A percentile compares a stretch with the other conserved stretches of the same genome.
Evolutionary conservation across 2,888 invertebrate genomes (phyloP).

Genomic region (Agrotis segetum): DNA sequence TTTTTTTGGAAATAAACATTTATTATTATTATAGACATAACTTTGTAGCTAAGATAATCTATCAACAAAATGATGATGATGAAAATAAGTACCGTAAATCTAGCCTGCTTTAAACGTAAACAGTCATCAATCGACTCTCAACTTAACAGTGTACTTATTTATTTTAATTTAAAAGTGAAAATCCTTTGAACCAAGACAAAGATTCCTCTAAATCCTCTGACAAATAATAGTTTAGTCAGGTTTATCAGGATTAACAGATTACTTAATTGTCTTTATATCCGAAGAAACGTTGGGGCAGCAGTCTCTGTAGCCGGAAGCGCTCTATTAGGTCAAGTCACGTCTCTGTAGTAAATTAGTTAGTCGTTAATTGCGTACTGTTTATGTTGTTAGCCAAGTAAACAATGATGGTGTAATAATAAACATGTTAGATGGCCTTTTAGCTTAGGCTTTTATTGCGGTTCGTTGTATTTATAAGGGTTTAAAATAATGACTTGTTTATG

Average conservation of each 20-base stretch:
- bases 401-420: constrained; percentile 35
- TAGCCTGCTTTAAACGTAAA: too few species aligned
- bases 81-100: too few species aligned
- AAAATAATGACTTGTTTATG: background rate
- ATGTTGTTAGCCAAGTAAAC: constrained; percentile 43
- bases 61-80: too few species aligned
- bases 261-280: constrained; percentile 53
- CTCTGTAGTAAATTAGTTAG: constrained; percentile 55
- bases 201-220: constrained; percentile 1
- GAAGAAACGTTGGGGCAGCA: constrained; percentile 27
- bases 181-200: background rate
- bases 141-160: too few species aligned
- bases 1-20: too few species aligned
- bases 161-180: background rate
- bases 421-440: constrained; percentile 15
- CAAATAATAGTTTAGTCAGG: constrained; percentile 20
- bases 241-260: constrained; percentile 34
- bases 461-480: constrained; percentile 5
- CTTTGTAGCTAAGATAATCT: too few species aligned
- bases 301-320: constrained; percentile 26
- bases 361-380: constrained; percentile 51
- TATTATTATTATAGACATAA: too few species aligned
- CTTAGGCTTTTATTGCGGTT: background rate
- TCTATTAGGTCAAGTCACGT: constrained; percentile 63
- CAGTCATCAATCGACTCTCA: too few species aligned